Evolutionary conservation across 2,113 vertebrate species (phyloP).

Genomic region (Elanus axillaris): DNA sequence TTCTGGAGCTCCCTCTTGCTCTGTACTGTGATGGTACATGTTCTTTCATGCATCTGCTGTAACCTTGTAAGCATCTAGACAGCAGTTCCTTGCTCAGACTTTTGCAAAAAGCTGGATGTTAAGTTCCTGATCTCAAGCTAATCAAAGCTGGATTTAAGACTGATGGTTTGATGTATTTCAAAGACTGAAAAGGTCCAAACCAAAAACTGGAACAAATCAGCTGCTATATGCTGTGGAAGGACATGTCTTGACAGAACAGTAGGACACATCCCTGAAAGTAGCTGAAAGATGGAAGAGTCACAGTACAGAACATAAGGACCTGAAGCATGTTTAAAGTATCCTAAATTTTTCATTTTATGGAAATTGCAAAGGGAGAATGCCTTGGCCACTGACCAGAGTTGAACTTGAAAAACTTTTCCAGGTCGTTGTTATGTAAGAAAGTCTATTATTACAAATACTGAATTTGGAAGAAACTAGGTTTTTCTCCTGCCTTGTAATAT

Average conservation of each 20-base stretch:
- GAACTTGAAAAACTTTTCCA: not conserved
- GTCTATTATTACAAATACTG: not conserved
- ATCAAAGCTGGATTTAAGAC: not conserved
- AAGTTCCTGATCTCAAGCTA: not conserved
- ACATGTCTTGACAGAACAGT: accelerated
- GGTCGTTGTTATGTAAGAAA: not conserved
- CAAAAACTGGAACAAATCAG: not conserved
- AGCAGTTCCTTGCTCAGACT: not conserved
- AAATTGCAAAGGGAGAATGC: not conserved
- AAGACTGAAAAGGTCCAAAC: not conserved
- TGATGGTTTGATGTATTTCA: not conserved
- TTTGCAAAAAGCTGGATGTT: not conserved
- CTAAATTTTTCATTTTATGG: not conserved
- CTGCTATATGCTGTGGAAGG: not conserved
- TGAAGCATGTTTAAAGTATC: not conserved
- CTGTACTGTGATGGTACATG: accelerated
- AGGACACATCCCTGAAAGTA: not conserved
- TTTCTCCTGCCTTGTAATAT: not conserved
- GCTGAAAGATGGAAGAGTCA: not conserved
- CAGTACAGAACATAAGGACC: not conserved
- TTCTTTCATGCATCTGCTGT: not conserved
- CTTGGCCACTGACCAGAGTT: not conserved
- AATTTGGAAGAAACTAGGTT: not conserved
- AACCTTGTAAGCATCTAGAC: not conserved
- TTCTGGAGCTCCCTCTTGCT: not conserved